A percentile compares a stretch with the other conserved stretches of the same genome.
phyloP scores from a whole-genome alignment of 2,888 invertebrate species.

The Drosophila buzzatii region DNA sequence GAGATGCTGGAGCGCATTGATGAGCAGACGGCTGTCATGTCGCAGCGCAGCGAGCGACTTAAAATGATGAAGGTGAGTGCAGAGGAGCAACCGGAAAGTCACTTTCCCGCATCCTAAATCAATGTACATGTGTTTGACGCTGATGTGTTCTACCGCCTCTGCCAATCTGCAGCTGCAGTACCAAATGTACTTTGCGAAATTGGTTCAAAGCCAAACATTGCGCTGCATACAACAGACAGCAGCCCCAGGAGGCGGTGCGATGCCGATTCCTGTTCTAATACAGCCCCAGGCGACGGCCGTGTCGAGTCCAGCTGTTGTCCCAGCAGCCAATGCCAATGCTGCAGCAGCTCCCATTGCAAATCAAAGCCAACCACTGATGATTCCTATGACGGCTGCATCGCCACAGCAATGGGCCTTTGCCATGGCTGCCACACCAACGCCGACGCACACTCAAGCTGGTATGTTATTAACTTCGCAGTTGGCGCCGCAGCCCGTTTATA shows the following conservation, averaged over 20 bases:
- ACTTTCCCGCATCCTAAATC: slow-evolving; percentile 18
- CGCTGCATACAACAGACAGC: slow-evolving; percentile 79
- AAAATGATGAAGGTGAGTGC: slow-evolving; percentile 86
- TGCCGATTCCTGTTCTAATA: slow-evolving; percentile 44
- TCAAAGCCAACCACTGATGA: slow-evolving; percentile 24
- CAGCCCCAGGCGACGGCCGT: slow-evolving; percentile 43
- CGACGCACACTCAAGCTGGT: slow-evolving; percentile 67
- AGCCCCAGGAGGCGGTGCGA: slow-evolving; percentile 22
- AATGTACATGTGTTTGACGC: slow-evolving; percentile 8
- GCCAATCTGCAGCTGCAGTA: slow-evolving; percentile 81
- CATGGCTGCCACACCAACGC: slow-evolving; percentile 72
- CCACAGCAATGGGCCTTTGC: slow-evolving; percentile 75
- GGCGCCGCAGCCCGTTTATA: slow-evolving; percentile 58
- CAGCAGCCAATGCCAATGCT: slow-evolving; percentile 18
- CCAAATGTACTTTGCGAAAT: slow-evolving; percentile 84
- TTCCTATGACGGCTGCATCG: slow-evolving; percentile 19
- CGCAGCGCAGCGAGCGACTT: slow-evolving; percentile 87
- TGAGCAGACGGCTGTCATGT: slow-evolving; percentile 86
- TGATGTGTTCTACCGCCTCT: background rate
- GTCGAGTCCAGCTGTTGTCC: slow-evolving; percentile 11
- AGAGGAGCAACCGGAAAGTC: slow-evolving; percentile 5
- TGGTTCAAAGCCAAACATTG: slow-evolving; percentile 83
- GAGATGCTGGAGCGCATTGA: slow-evolving; percentile 87
- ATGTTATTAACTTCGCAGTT: slow-evolving; percentile 70
- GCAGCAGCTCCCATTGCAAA: slow-evolving; percentile 15